Base-by-base conservation (phyloP, 2,797 vertebrate genomes). In the Intellagama lesueurii region DNA sequence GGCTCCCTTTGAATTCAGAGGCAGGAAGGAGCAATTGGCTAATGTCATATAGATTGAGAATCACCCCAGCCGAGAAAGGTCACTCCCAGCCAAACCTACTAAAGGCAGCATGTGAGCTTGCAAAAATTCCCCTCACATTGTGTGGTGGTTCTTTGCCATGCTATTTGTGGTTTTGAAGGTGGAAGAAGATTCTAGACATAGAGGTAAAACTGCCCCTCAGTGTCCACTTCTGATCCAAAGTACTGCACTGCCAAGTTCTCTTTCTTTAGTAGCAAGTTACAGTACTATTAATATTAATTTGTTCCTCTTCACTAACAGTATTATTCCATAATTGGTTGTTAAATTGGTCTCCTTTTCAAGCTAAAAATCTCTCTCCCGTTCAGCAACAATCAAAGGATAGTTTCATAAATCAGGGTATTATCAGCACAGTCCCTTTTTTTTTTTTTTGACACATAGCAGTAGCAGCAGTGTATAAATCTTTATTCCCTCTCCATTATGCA, bases 401-500 rank as follows among this genome's bases (percentile, higher is more conserved):
- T 91, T 91, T 26, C 47, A 56, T 91, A 90, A 87, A 91, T 94
- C 83, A 77, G 88, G 87, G 32, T 89, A 94, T 92, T 92, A 87
- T n/a, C 11, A 52, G 88, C 83, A 44, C 64, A 70, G 0, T 85
- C 35, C 88, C 30, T 49, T 92, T 95, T 92, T 84, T 95, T 92
- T 84, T 40, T 40, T 40, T 40, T 40, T 92, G 85, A 86, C 24
- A 66, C n/a, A 70, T 75, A 88, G 90, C 81, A 91, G 91, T 83
- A 81, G 87, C 64, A 90, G 26, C 0, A 87, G 88, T 79, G 76
- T 40, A 88, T 70, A 69, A 56, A 83, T 83, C 95, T 91, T 94
- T 90, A 93, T 86, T 49, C 16, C 87, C 40, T 90, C 49, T 77
- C 80, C 84, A 49, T 88, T 91, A 73, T 56, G 90, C 92, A 79